Evolutionary conservation across 2,113 vertebrate genomes (phyloP).

Genomic region (Pipa parva): DNA sequence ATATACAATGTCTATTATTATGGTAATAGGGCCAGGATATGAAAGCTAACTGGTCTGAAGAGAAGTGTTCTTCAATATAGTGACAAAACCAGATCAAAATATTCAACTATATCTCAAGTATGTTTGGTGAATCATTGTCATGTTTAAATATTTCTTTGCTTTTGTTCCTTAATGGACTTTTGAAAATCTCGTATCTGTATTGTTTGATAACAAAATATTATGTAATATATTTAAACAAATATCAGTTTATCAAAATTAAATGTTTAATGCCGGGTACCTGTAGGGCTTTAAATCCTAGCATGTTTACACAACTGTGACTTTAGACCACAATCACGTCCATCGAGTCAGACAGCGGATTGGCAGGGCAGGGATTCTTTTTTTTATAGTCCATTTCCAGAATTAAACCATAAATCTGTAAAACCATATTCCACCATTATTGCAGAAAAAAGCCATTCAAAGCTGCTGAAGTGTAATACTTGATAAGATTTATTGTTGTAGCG

Average conservation of each 20-base stretch:
- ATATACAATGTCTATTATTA: too few relatives aligned
- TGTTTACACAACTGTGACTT: constrained; percentile 45
- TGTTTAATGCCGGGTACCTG: neutral
- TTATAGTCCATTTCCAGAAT: constrained; percentile 82
- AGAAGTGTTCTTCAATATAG: too few relatives aligned
- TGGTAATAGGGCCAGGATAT: too few relatives aligned
- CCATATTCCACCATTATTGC: constrained; percentile 60
- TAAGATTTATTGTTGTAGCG: constrained; percentile 74
- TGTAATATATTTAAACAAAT: neutral
- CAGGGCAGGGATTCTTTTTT: constrained; percentile 67
- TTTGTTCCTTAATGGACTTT: too few relatives aligned
- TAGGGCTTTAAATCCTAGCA: constrained; percentile 43
- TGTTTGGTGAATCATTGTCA: too few relatives aligned
- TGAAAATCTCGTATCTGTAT: too few relatives aligned
- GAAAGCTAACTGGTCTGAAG: too few relatives aligned
- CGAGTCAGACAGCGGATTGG: constrained; percentile 63
- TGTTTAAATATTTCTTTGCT: too few relatives aligned
- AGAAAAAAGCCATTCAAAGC: constrained; percentile 66
- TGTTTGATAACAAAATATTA: too few relatives aligned
- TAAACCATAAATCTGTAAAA: constrained; percentile 78
- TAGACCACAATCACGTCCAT: constrained; percentile 59
- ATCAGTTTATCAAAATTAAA: neutral
- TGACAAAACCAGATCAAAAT: too few relatives aligned
- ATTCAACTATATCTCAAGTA: too few relatives aligned
- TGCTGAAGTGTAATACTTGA: constrained; percentile 75